Conservation (phyloP, 1,140 invertebrate species). For the Oncopodura yosiiana region DNA sequence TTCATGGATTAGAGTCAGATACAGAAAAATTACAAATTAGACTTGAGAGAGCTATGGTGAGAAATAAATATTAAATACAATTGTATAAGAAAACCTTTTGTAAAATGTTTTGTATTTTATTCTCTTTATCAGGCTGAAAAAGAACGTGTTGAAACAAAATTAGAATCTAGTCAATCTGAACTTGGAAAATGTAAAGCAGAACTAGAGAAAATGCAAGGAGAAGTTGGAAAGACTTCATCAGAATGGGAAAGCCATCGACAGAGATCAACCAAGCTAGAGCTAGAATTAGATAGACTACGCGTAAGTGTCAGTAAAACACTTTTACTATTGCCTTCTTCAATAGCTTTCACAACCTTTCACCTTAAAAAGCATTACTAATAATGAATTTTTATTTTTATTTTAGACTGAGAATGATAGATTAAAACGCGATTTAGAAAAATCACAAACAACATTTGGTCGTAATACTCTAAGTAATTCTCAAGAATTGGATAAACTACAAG, state of each 20-base stretch:
- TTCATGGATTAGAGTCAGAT: conserved; percentile 78
- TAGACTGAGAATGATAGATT: conserved; percentile 45
- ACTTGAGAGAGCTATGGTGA: conserved; percentile 71
- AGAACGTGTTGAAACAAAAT: conserved; percentile 61
- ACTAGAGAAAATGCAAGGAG: conserved; percentile 76
- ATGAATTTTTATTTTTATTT: conserved; percentile 2
- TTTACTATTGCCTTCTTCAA: background rate
- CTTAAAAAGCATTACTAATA: background rate
- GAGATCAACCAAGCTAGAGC: conserved; percentile 66
- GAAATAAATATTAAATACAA: conserved; percentile 55
- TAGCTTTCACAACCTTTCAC: background rate
- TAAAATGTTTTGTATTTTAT: background rate
- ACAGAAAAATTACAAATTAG: conserved; percentile 78
- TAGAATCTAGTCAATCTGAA: conserved; percentile 85
- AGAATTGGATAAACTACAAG: conserved; percentile 72
- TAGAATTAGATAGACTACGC: conserved; percentile 70
- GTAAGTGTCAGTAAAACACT: conserved; percentile 18
- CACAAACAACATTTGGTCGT: conserved; percentile 67
- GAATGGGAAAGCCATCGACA: conserved; percentile 85
- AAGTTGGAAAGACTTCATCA: conserved; percentile 72
- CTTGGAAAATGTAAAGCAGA: conserved; percentile 87
- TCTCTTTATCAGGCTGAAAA: conserved; percentile 43
- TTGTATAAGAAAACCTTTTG: background rate
- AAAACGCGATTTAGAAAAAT: conserved; percentile 70
- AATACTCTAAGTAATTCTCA: conserved; percentile 59